Percentiles rank a stretch among this genome's conserved stretches.
These are phyloP conservation scores for Bolinopsis microptera DNA, from an alignment of 37 sponge, comb jelly and placozoan genomes.

Conservation along the genomic window DNA sequence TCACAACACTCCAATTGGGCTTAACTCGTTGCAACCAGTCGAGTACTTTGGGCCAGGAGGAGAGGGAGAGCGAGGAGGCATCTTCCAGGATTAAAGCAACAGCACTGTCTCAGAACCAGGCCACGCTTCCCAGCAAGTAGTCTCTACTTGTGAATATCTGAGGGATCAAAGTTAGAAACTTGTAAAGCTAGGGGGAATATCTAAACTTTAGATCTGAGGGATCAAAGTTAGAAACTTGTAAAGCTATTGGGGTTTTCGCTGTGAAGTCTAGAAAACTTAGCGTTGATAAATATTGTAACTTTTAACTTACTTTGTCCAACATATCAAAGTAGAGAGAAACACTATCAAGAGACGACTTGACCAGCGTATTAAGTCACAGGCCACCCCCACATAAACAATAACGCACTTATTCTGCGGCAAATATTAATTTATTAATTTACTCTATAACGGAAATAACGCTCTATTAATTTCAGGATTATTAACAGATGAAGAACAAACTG, in stretches of 20 bases:
- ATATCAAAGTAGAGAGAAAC: constrained; percentile 54
- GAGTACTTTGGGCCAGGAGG: constrained; percentile 14
- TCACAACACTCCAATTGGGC: constrained; percentile 27
- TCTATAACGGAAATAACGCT: too few species aligned
- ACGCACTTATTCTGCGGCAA: too few species aligned
- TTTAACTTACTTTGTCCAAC: constrained; percentile 37
- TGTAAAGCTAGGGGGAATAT: too few species aligned
- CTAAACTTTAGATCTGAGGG: too few species aligned
- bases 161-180: too few species aligned
- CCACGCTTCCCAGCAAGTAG: constrained; percentile 27
- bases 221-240: too few species aligned
- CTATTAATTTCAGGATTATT: neutral
- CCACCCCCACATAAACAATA: too few species aligned
- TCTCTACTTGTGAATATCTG: constrained; percentile 19
- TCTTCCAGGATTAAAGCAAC: constrained; percentile 54
- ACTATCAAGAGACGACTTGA: constrained; percentile 29
- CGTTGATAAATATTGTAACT: too few species aligned
- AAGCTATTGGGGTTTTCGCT: too few species aligned
- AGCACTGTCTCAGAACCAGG: constrained; percentile 65
- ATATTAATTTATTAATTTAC: too few species aligned
- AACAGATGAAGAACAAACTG: neutral
- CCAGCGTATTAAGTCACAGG: constrained; percentile 7
- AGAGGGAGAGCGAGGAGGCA: neutral
- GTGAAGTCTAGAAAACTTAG: too few species aligned
- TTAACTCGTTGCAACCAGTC: constrained; percentile 4